A percentile compares a stretch with the other conserved stretches of the same genome.
phyloP scores from a whole-genome alignment of 2,113 vertebrate genomes.

The Polyodon spathula region DNA sequence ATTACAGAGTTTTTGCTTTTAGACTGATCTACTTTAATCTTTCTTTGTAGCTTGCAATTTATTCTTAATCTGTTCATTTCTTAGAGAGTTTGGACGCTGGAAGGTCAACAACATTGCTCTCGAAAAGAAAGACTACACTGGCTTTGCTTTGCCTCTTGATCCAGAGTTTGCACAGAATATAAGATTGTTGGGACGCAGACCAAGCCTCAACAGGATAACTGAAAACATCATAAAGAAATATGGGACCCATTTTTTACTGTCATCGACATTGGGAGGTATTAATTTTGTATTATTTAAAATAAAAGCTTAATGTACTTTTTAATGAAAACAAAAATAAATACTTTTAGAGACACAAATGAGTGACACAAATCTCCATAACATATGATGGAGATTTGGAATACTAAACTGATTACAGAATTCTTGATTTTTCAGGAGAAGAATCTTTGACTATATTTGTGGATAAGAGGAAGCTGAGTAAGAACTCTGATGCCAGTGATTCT shows the following conservation, averaged over 20 bases:
- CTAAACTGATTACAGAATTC: conserved; percentile 1
- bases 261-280: conserved; percentile 66
- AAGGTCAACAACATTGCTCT: conserved; percentile 70
- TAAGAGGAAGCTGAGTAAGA: conserved; percentile 62
- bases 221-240: conserved; percentile 69
- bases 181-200: conserved; percentile 64
- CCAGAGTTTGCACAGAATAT: conserved; percentile 68
- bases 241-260: conserved; percentile 66
- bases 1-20: too few species aligned
- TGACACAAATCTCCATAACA: too few species aligned
- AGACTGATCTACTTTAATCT: not conserved
- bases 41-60: conserved; percentile 9
- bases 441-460: conserved; percentile 72
- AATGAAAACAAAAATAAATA: not conserved
- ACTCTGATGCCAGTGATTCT: conserved; percentile 46
- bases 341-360: too few species aligned
- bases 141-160: conserved; percentile 59
- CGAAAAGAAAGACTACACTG: conserved; percentile 66
- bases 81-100: conserved; percentile 72
- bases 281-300: conserved; percentile 1
- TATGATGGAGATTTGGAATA: too few species aligned
- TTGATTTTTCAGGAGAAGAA: conserved; percentile 52
- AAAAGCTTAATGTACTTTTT: not conserved
- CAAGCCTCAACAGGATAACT: conserved; percentile 54
- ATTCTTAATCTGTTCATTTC: conserved; percentile 26